Evolutionary conservation across 2,888 invertebrate species (phyloP), one percentile per base, ranked within the genome.

Genomic region (Clostera curtula): DNA sequence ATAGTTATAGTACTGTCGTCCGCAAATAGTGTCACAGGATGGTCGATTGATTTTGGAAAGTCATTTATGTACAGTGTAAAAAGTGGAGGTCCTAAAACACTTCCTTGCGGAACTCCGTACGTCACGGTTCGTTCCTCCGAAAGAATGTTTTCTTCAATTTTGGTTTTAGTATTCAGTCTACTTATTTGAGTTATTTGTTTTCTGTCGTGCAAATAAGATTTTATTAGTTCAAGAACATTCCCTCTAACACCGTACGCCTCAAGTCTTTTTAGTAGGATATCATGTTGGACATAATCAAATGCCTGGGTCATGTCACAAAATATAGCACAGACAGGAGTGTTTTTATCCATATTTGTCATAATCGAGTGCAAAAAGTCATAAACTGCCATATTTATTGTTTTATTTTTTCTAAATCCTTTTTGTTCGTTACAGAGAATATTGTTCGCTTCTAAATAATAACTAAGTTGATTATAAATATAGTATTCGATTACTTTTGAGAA

Each of bases 401-500:
- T 20, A 12, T 3, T 9, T 12, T 20, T 20, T 19, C 1, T 11
- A 19, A 8, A 20, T 10, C 20, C 8, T 31, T 20, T 16, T 13
- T 23, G 29, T 24, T 24, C 21, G 29, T 33, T 28, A 30, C 25
- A 23, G 12, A 27, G 36, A 43, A 37, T 43, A 38, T 45, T 40
- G 45, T 41, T 36, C 32, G 34, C 40, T 54, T 51, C 49, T 47
- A 49, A 51, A 46, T 45, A 54, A 43, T 45, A 40, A 30, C 30
- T n/a, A n/a, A n/a, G n/a, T n/a, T n/a, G 20, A 10, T 20, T 11
- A 5, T 20, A 10, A 3, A 11, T 10, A n/a, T 9, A 20, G 8
- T 9, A 3, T 9, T 9, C 10, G 8, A 6, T 20, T 10, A 10
- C 5, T 10, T 20, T 10, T 10, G 10, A 20, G 10, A 5, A 20